Base-by-base conservation (phyloP, 2,113 vertebrate genomes). In the Calonectris borealis region DNA sequence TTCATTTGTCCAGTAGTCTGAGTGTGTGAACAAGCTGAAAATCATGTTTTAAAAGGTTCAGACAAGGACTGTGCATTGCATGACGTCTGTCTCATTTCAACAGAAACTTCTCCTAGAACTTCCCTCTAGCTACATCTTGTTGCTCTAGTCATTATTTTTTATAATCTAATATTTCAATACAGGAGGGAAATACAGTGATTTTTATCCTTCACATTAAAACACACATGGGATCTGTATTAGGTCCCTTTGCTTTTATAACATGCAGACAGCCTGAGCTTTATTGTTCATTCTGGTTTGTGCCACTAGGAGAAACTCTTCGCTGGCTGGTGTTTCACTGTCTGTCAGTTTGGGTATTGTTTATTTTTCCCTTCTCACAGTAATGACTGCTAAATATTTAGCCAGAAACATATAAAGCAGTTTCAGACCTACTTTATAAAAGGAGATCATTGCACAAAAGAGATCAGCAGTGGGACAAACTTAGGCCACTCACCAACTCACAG, bases 101-200 rank as follows among this genome's bases (percentile, higher is more conserved):
- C 75, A 85, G 57, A 96, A 76, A 75, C 40, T 25, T 86, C 79
- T 89, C 69, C 55, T 79, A 95, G 40, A 88, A 65, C 36, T 72
- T 83, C 61, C 86, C 51, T 89, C 88, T 86, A 90, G 73, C 48
- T 86, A 60, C 31, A 29, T 64, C 16, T 75, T 92, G 80, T 86
- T 96, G 64, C 46, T 95, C 11, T 93, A 88, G 60, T 83, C 54
- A 94, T 96, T 97, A 93, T 54, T 88, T 96, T 96, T 97, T 96
- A 91, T 42, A 96, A 94, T 78, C 86, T 64, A 55, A 81, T 55
- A 29, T 94, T 95, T 88, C 68, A 81, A 15, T 89, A 76, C 69
- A 81, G 68, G 61, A 93, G 34, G 84, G 52, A 96, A 97, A 95
- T 7, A 1, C 49, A 38, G 25, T 38, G 52, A 49, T 58, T 88